Base-by-base conservation (phyloP, 2,888 invertebrate genomes). In the Pristionchus maxplancki region DNA sequence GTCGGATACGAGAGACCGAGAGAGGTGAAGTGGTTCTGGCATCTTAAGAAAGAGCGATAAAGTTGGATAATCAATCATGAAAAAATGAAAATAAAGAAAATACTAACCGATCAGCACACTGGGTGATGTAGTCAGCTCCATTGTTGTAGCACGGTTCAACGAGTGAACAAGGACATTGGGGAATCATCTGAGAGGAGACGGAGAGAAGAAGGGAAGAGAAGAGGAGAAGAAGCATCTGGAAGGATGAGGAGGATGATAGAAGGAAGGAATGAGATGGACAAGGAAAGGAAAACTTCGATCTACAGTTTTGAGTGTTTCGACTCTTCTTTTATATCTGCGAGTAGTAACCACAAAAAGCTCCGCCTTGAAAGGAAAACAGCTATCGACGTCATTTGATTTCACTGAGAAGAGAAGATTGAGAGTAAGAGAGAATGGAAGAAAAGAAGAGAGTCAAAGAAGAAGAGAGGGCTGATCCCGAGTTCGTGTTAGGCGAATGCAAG, bases 21-120 rank as follows among this genome's bases (percentile, higher is more conserved):
- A 24, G 87, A 31, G 6, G 87, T 74, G 50, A 87, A 74, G 53
- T 87, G 87, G 15, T 74, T 71, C 78, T 87, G 87, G 53, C 87
- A 87, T 74, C 87, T 87, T 34, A 71, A 78, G 9, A 28, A 20
- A 20, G 1, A 1, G n/a, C n/a, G n/a, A n/a, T n/a, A n/a, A n/a
- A n/a, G n/a, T n/a, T 58, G 58, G 15, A 24, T 2, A 8, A 81
- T 31, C 28, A 28, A 20, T 28, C 15, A 31, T 11, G 31, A 20
- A 3, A 13, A 50, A 50, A 4, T 1, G 34, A 37, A 17, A n/a
- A 31, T 13, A 67, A 34, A 17, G 17, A 34, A 11, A 67, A 11
- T 15, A 34, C 37, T 28, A 58, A 84, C 83, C 62, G 24, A 44
- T 84, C 83, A 62, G 83, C 83, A 40, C 83, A 84, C 13, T 53